These are phyloP conservation scores for Embidobia sp. DNA, from an alignment of 2,888 invertebrate species.

Conservation along the genomic window DNA sequence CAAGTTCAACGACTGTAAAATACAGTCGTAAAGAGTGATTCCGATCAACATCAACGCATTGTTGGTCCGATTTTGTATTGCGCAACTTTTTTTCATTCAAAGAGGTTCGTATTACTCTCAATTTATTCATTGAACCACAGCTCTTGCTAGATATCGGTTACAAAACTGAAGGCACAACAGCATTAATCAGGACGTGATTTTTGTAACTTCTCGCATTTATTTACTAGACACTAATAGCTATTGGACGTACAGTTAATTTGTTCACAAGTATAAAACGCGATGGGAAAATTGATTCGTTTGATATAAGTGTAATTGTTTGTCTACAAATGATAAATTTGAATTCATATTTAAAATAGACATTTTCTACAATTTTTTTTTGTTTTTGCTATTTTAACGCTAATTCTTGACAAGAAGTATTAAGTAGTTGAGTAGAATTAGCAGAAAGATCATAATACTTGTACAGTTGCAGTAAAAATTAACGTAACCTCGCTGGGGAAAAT, in stretches of 20 bases:
- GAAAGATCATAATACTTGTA: too few species aligned
- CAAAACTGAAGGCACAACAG: slow-evolving; percentile 12
- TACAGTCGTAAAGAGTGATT: slow-evolving; percentile 36
- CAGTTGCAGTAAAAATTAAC: too few species aligned
- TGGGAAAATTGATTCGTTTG: too few species aligned
- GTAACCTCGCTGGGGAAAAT: too few species aligned
- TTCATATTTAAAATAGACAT: too few species aligned
- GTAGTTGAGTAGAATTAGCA: too few species aligned
- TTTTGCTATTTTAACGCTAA: too few species aligned
- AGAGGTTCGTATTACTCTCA: slow-evolving; percentile 2
- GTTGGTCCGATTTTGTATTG: slow-evolving; percentile 36
- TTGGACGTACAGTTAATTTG: slow-evolving; percentile 1
- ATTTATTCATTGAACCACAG: slow-evolving; percentile 10
- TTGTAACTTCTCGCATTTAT: too few species aligned
- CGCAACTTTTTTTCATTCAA: slow-evolving; percentile 27
- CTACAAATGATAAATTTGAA: too few species aligned
- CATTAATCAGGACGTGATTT: slow-evolving; percentile 3
- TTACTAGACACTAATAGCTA: neutral
- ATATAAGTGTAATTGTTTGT: too few species aligned
- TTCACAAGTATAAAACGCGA: neutral
- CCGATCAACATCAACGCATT: slow-evolving; percentile 29
- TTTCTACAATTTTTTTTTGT: too few species aligned
- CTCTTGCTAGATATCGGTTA: neutral
- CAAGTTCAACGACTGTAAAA: slow-evolving; percentile 56
- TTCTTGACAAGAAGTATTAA: too few species aligned